Evolutionary conservation across 1,140 invertebrate species (phyloP), one percentile per base, ranked within the genome.

Genomic region (Chymomyza costata): DNA sequence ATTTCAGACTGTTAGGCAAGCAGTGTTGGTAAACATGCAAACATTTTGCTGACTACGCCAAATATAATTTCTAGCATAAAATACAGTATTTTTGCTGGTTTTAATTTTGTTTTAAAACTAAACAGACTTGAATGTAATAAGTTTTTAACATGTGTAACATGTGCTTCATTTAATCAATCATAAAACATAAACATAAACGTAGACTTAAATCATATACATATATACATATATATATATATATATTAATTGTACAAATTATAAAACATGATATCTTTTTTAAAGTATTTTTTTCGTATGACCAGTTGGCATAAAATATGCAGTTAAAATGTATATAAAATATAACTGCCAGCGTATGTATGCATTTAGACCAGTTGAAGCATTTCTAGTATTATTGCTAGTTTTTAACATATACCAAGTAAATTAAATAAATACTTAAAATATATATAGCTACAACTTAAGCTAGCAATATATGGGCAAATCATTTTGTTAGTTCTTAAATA

Each of bases 301-400:
- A n/a, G 65, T 55, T 59, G 47, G 53, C 59, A 50, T 47, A 40
- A 8, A 31, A 13, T 40, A 40, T 64, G 56, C 66, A 71, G 57
- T 46, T 52, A 62, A 80, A 80, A 78, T 71, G 66, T 64, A 71
- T 41, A 78, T 71, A 74, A 43, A 63, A 78, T 49, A 28, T 6
- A n/a, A n/a, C 71, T 66, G 71, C 71, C 71, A 76, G n/a, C 57
- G 66, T 59, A 52, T 30, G 57, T 43, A 53, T 62, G 70, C 70
- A 78, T 78, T 74, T 74, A 56, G 62, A 76, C 71, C 71, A 76
- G 71, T 78, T 66, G 62, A 78, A 80, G 71, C 71, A 78, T 78
- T 78, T 78, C 57, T 80, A 71, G 73, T 17, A 13, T 35, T 61
- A 61, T 30, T 31, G 21, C 21, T 55, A 38, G 39, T 18, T 10